These are phyloP conservation scores for Syrista parreyssii DNA, from an alignment of 2,888 invertebrate genomes.

Conservation along the genomic window DNA sequence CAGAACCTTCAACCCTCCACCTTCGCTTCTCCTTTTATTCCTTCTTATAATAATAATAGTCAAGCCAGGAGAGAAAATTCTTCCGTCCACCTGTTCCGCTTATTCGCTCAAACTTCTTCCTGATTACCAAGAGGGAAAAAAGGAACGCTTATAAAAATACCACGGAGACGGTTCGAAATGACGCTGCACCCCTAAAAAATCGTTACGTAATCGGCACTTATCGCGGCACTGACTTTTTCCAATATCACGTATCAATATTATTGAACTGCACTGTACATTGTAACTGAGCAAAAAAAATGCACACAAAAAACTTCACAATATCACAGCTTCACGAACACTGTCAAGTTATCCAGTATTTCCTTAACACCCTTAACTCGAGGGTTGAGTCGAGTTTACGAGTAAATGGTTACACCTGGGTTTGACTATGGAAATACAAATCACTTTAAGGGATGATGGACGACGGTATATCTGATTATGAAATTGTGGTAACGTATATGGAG, in stretches of 20 bases:
- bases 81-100: not conserved
- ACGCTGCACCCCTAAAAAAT: not conserved
- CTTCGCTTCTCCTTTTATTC: not conserved
- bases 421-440: too few species aligned
- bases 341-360: not conserved
- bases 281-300: not conserved
- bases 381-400: not conserved
- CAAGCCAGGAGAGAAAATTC: not conserved
- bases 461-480: too few species aligned
- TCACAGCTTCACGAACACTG: constrained; percentile 41
- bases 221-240: not conserved
- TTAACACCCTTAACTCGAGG: not conserved
- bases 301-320: constrained; percentile 28
- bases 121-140: not conserved
- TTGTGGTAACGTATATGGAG: not conserved
- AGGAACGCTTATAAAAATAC: not conserved
- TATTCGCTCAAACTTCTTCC: not conserved
- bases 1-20: not conserved
- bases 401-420: too few species aligned
- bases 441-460: not conserved
- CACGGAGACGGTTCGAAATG: not conserved
- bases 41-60: not conserved
- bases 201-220: too few species aligned
- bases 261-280: not conserved
- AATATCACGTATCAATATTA: not conserved